These are phyloP conservation scores for Crocidura indochinensis DNA, from an alignment of 2,797 vertebrate species.

Conservation along the genomic window DNA sequence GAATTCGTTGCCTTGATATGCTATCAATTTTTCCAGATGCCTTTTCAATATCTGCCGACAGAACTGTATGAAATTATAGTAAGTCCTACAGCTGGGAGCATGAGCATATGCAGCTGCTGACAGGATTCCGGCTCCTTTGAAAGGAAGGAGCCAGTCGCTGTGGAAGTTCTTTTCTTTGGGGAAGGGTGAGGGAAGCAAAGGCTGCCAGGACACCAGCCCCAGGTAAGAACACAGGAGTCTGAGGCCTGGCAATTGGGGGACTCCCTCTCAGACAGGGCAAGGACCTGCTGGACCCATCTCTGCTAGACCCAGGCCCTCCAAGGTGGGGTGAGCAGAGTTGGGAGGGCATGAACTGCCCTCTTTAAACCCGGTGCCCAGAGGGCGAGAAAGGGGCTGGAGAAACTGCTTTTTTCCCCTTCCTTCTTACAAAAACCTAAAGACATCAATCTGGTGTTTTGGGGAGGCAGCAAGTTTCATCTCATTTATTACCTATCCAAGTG, in stretches of 20 bases:
- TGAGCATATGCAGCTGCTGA: constrained; percentile 10
- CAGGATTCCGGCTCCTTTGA: constrained; percentile 57
- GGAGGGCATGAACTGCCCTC: neutral
- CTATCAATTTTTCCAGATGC: constrained; percentile 87
- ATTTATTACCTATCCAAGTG: accelerated
- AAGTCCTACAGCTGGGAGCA: constrained; percentile 72
- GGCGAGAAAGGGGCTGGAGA: neutral
- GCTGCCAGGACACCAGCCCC: neutral
- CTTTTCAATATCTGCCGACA: constrained; percentile 87
- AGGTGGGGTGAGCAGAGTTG: neutral
- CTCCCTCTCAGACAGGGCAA: neutral
- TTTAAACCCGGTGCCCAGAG: neutral
- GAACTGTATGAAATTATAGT: constrained; percentile 84
- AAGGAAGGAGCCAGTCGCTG: neutral
- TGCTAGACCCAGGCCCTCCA: neutral
- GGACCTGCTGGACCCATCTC: neutral
- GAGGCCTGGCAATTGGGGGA: too few relatives aligned
- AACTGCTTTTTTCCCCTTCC: neutral
- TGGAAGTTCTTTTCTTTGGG: neutral
- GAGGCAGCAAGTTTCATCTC: too few relatives aligned
- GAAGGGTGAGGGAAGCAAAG: too few relatives aligned
- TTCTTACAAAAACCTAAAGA: neutral
- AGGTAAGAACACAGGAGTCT: neutral
- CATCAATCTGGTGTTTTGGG: neutral
- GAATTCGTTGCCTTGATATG: constrained; percentile 86